phyloP scores from a whole-genome alignment of 2,888 invertebrate genomes.

The Tineola bisselliella region DNA sequence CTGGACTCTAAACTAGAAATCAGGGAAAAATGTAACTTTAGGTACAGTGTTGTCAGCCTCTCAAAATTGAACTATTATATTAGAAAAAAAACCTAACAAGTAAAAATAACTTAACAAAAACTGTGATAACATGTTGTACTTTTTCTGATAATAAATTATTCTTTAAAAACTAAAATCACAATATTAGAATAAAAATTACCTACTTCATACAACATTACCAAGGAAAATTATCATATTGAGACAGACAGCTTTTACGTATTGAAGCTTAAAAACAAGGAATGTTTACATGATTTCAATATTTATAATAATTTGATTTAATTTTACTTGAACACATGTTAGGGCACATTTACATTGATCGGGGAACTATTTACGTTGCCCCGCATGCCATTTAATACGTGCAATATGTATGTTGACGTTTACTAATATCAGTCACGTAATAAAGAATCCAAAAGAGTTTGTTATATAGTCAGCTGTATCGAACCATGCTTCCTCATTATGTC shows the following conservation, averaged over 20 bases:
- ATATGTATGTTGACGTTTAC: too few relatives aligned
- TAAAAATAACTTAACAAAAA: constrained; percentile 1
- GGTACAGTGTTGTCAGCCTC: neutral
- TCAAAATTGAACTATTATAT: neutral
- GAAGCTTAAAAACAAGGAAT: too few relatives aligned
- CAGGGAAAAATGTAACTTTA: neutral
- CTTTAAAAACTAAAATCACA: neutral
- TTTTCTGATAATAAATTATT: constrained; percentile 21
- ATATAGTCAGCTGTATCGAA: too few relatives aligned
- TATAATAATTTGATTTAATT: too few relatives aligned
- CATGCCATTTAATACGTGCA: too few relatives aligned
- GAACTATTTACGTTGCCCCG: too few relatives aligned
- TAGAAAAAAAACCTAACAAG: constrained; percentile 13
- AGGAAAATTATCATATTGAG: neutral
- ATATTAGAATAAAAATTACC: neutral
- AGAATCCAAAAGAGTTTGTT: too few relatives aligned
- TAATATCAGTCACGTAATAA: too few relatives aligned
- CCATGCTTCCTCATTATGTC: neutral
- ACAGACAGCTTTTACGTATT: too few relatives aligned
- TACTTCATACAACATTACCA: neutral
- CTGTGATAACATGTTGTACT: constrained; percentile 49
- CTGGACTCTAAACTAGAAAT: neutral
- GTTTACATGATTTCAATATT: too few relatives aligned
- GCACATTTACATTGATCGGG: too few relatives aligned
- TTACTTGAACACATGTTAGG: too few relatives aligned